A percentile compares a stretch with the other conserved stretches of the same genome.
Conservation (phyloP, 1,140 invertebrate species). For the silkworm (Bombyx mori) region ASM3026992v2 NC_085128.1:10871501-10872000, state of each 20-base stretch:
- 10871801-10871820: not conserved
- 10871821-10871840: not conserved
- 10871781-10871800: not conserved
- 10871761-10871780: not conserved
- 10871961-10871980: no score
- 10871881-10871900: no score
- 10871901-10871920: no score
- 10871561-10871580: no score
- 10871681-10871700: constrained; percentile 24
- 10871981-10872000: no score
- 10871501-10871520: no score
- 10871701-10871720: not conserved
- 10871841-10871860: not conserved
- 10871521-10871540: no score
- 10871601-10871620: constrained; percentile 24
- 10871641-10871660: constrained; percentile 59
- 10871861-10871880: no score
- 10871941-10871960: no score
- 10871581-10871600: not conserved
- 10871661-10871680: constrained; percentile 52
- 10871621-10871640: constrained; percentile 33
- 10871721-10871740: not conserved
- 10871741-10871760: not conserved
- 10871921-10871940: no score
- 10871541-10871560: no score